phyloP scores from a whole-genome alignment of 2,797 vertebrate genomes.

The Knipowitschia caucasica region DNA sequence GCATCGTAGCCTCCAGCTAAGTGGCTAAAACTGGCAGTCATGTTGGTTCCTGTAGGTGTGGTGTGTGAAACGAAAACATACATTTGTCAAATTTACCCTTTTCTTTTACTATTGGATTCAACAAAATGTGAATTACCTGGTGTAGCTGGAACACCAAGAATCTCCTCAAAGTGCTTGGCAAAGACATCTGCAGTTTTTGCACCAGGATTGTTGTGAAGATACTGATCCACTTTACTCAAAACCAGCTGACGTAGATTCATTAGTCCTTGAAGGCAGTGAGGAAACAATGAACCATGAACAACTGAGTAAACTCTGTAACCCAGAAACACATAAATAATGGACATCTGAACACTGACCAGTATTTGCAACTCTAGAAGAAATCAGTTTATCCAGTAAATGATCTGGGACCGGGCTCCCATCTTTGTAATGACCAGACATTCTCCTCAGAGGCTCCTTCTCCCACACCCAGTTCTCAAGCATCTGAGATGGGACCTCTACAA shows the following conservation, averaged over 20 bases:
- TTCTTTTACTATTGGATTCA: background rate
- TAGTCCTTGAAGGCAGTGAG: slow-evolving; percentile 77
- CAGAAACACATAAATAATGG: background rate
- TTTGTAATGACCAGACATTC: slow-evolving; percentile 89
- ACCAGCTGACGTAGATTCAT: slow-evolving; percentile 93
- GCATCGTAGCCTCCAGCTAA: slow-evolving; percentile 90
- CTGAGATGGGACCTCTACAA: slow-evolving; percentile 94
- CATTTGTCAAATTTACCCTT: too few relatives aligned
- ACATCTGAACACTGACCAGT: slow-evolving; percentile 76
- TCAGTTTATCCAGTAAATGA: slow-evolving; percentile 83
- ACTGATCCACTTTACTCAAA: slow-evolving; percentile 92
- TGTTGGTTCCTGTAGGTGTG: slow-evolving; percentile 90
- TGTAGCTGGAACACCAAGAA: slow-evolving; percentile 90
- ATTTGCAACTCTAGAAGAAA: slow-evolving; percentile 89
- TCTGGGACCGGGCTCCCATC: slow-evolving; percentile 82
- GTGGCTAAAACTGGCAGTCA: slow-evolving; percentile 92
- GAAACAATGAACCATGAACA: too few relatives aligned
- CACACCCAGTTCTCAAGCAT: slow-evolving; percentile 98
- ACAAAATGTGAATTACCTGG: slow-evolving; percentile 72
- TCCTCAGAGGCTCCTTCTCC: slow-evolving; percentile 87
- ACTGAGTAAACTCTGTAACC: background rate
- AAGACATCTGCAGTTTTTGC: slow-evolving; percentile 86
- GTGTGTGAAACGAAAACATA: too few relatives aligned
- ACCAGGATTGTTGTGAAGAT: slow-evolving; percentile 77
- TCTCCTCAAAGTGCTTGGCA: slow-evolving; percentile 82